Evolutionary conservation across 1,140 invertebrate genomes (phyloP), one percentile per base, ranked within the genome.

Genomic region (Portunus trituberculatus): DNA sequence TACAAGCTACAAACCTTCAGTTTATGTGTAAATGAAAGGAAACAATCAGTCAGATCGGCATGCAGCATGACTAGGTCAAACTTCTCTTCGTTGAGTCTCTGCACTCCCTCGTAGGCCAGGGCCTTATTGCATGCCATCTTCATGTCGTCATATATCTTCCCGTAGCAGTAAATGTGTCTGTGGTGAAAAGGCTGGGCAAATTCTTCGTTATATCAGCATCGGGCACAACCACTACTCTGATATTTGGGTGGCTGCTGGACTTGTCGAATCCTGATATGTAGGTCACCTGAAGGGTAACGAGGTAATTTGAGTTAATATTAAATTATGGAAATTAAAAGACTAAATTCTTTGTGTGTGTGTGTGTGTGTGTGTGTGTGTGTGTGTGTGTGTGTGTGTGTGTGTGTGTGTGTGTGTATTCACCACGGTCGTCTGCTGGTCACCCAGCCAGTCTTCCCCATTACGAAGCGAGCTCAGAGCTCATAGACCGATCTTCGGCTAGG

Each of bases 21-120:
- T n/a, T 89, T 48, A n/a, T 89, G 87, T 14, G 45, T n/a, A 12
- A 89, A 39, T 25, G 87, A 89, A 31, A 46, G 46, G 28, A 89
- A 46, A 25, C 87, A 89, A 48, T 89, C 87, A 89, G 39, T 45
- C 16, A 89, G 14, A 3, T 1, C 87, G 28, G 14, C 8, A 31
- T 48, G 16, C 28, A 89, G 28, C 0, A 89, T 89, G 32, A 89
- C 87, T 12, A 89, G 25, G 20, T 89, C 87, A 89, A 45, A 46
- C 32, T 89, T 28, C 39, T 89, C 87, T 3, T 89, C 45, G 12
- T 25, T 48, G 46, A 89, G 31, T 2, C 39, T 7, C 39, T 89
- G 31, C 39, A 89, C 46, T 39, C 1, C 87, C 39, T 89, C 39
- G 39, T n/a, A 45, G n/a, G 32, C 39, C 39, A 89, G 45, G 52